Conservation (phyloP, 2,113 vertebrate genomes). For the Colaptes auratus region DNA sequence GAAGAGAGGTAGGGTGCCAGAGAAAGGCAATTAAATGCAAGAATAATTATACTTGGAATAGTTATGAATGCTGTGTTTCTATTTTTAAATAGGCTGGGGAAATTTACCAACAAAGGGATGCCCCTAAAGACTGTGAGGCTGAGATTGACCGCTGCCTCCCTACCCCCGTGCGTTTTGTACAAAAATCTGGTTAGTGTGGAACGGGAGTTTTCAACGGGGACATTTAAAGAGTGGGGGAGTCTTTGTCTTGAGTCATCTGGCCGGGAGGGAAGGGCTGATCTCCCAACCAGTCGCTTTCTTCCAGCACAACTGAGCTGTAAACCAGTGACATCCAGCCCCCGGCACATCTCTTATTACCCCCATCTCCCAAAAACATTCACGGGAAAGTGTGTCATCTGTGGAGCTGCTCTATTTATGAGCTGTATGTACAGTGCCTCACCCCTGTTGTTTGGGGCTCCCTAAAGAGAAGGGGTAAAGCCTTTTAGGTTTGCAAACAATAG, state of each 20-base stretch:
- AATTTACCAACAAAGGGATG: slow-evolving; percentile 45
- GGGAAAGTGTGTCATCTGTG: not conserved
- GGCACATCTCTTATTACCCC: not conserved
- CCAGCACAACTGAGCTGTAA: slow-evolving; percentile 26
- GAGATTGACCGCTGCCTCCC: not conserved
- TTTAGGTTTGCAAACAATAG: slow-evolving; percentile 47
- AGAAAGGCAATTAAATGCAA: slow-evolving; percentile 28
- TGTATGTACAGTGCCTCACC: not conserved
- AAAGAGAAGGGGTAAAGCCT: slow-evolving; percentile 20
- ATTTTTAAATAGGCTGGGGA: slow-evolving; percentile 48
- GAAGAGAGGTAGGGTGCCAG: slow-evolving; percentile 29
- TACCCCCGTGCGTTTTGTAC: not conserved
- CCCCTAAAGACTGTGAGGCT: not conserved
- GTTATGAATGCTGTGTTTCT: slow-evolving; percentile 14
- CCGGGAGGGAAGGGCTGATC: slow-evolving; percentile 46
- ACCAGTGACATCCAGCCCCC: slow-evolving; percentile 3
- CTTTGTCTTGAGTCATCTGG: slow-evolving; percentile 61
- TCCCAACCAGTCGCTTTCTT: slow-evolving; percentile 44
- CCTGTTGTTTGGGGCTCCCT: not conserved
- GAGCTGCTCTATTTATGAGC: not conserved
- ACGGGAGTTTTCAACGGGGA: slow-evolving; percentile 31
- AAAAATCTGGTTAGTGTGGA: slow-evolving; percentile 6
- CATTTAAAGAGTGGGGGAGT: slow-evolving; percentile 51
- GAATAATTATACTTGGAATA: slow-evolving; percentile 27
- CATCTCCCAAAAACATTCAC: not conserved